Evolutionary conservation across 2,113 vertebrate genomes (phyloP).

Genomic region (Planiliza haematocheilus): DNA sequence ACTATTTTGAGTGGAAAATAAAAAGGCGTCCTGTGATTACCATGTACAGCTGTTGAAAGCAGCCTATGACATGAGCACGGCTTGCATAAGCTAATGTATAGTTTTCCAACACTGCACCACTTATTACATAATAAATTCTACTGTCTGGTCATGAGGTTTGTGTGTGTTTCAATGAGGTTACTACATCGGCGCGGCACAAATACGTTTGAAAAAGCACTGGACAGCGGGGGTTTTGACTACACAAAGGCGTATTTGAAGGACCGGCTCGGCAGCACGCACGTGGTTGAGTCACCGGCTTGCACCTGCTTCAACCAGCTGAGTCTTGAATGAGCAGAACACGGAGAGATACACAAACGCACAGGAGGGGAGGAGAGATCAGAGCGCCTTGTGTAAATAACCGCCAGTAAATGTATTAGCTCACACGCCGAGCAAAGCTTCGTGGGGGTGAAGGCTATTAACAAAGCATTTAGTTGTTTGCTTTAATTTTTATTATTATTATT

Average conservation of each 20-base stretch:
- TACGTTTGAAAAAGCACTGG: conserved; percentile 51
- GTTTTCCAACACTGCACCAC: conserved; percentile 31
- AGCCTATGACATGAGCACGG: conserved; percentile 1
- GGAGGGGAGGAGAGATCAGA: conserved; percentile 64
- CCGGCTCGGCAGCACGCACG: conserved; percentile 38
- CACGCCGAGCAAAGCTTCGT: conserved; percentile 26
- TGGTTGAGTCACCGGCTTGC: conserved; percentile 76
- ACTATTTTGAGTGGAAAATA: background rate
- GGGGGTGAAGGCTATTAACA: conserved; percentile 1
- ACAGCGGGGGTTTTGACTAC: conserved; percentile 44
- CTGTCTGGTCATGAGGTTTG: conserved; percentile 37
- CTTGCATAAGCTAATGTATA: conserved; percentile 46
- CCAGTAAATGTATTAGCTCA: conserved; percentile 57
- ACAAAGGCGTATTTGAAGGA: conserved; percentile 69
- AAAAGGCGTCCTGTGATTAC: background rate
- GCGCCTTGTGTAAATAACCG: conserved; percentile 69
- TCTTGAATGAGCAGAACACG: conserved; percentile 73
- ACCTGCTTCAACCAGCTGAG: conserved; percentile 80
- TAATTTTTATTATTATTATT: background rate
- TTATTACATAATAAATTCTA: conserved; percentile 49
- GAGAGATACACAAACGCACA: conserved; percentile 50
- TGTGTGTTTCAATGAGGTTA: conserved; percentile 24
- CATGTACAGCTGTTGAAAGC: background rate
- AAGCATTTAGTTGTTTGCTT: background rate
- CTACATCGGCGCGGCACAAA: conserved; percentile 23